A percentile compares a stretch with the other conserved stretches of the same genome.
Conservation (phyloP, 2,113 vertebrate species). For the Urocitellus parryii region DNA sequence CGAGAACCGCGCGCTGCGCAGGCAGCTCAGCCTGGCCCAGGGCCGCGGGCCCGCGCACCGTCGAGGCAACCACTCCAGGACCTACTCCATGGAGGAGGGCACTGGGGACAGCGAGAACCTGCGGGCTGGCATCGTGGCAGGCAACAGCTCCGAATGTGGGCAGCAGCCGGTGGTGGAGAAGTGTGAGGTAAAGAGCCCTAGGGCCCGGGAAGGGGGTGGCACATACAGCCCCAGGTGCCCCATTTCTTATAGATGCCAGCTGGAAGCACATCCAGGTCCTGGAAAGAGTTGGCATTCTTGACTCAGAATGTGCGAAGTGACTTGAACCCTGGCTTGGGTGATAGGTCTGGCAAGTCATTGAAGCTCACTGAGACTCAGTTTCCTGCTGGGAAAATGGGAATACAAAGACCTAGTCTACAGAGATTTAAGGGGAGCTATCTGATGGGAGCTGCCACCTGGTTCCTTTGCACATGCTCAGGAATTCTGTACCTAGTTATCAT, state of each 20-base stretch:
- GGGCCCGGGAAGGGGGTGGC: background rate
- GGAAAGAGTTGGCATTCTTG: background rate
- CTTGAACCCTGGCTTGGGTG: background rate
- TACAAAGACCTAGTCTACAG: background rate
- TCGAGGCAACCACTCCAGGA: constrained; percentile 91
- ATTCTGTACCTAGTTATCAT: background rate
- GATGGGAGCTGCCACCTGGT: accelerated
- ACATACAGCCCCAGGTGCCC: accelerated
- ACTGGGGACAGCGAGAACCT: constrained; percentile 95
- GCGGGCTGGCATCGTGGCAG: constrained; percentile 89
- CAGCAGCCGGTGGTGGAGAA: constrained; percentile 97
- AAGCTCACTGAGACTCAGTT: background rate
- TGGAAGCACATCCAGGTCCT: accelerated
- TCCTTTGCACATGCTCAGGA: background rate
- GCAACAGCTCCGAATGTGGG: constrained; percentile 96
- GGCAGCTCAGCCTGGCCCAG: constrained; percentile 93
- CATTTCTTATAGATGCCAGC: accelerated
- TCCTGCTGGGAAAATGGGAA: background rate
- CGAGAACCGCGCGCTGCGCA: constrained; percentile 94
- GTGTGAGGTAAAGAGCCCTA: constrained; percentile 92
- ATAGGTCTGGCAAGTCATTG: background rate
- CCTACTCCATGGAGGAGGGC: constrained; percentile 95
- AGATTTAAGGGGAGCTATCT: background rate
- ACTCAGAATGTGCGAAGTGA: background rate
- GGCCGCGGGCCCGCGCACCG: constrained; percentile 83